phyloP scores from a whole-genome alignment of 2,888 invertebrate genomes.

The Agrochola circellaris region DNA sequence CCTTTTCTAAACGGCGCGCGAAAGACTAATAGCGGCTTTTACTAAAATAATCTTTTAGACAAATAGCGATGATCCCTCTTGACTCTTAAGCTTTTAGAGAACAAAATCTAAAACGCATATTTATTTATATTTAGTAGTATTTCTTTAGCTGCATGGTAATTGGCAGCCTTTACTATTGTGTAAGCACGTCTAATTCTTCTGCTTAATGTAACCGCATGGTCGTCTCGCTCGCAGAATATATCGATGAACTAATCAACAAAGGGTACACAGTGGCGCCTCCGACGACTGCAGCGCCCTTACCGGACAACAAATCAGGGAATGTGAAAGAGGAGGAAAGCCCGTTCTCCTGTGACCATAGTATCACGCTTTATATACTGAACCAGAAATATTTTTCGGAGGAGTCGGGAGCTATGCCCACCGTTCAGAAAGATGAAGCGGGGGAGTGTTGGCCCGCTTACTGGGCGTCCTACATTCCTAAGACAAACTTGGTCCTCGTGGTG shows the following conservation, averaged over 20 bases:
- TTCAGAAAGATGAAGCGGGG: slow-evolving; percentile 76
- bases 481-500: slow-evolving; percentile 94
- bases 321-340: slow-evolving; percentile 82
- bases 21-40: slow-evolving; percentile 48
- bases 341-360: slow-evolving; percentile 94
- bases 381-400: slow-evolving; percentile 88
- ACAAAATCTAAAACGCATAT: slow-evolving; percentile 43
- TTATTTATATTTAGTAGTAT: slow-evolving; percentile 24
- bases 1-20: slow-evolving; percentile 12
- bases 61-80: slow-evolving; percentile 23
- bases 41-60: slow-evolving; percentile 48
- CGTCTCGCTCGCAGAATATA: slow-evolving; percentile 79
- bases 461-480: slow-evolving; percentile 93
- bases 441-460: slow-evolving; percentile 90
- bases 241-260: slow-evolving; percentile 70
- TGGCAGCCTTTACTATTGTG: slow-evolving; percentile 58
- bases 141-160: slow-evolving; percentile 55
- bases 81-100: slow-evolving; percentile 29
- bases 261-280: slow-evolving; percentile 74
- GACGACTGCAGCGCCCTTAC: slow-evolving; percentile 69
- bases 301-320: slow-evolving; percentile 73
- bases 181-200: slow-evolving; percentile 77
- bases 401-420: slow-evolving; percentile 77
- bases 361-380: slow-evolving; percentile 93
- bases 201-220: slow-evolving; percentile 84